Evolutionary conservation across 2,888 invertebrate genomes (phyloP).

Genomic region (Agrilus cyanescens): DNA sequence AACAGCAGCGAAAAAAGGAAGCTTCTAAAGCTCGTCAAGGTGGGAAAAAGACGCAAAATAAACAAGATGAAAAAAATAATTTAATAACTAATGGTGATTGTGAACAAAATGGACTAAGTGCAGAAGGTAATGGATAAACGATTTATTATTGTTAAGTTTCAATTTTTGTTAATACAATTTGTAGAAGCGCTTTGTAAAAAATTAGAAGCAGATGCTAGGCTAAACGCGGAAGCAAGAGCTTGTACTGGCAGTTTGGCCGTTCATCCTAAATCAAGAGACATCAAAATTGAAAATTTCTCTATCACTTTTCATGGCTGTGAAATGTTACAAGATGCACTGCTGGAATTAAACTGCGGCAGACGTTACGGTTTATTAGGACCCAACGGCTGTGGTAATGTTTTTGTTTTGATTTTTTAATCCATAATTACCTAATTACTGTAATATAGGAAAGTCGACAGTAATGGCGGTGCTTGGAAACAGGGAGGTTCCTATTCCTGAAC

Average conservation of each 20-base stretch:
- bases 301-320: conserved; percentile 98
- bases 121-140: conserved; percentile 51
- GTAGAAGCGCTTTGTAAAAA: conserved; percentile 75
- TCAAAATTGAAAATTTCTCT: conserved; percentile 92
- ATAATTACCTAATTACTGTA: too few relatives aligned
- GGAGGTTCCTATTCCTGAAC: conserved; percentile 91
- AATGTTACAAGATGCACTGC: conserved; percentile 85
- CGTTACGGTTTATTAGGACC: conserved; percentile 89
- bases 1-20: conserved; percentile 95
- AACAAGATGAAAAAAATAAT: conserved; percentile 34
- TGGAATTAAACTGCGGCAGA: conserved; percentile 95
- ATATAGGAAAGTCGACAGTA: conserved; percentile 85
- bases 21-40: conserved; percentile 63
- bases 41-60: conserved; percentile 33
- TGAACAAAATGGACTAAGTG: conserved; percentile 48
- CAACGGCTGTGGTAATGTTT: conserved; percentile 81
- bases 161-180: conserved; percentile 18
- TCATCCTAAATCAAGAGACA: conserved; percentile 89
- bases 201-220: conserved; percentile 78
- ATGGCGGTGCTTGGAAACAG: conserved; percentile 84
- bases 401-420: not conserved
- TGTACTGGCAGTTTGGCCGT: conserved; percentile 92
- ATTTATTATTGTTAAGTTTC: not conserved
- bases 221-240: conserved; percentile 87
- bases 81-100: conserved; percentile 22